A percentile compares a stretch with the other conserved stretches of the same genome.
These are phyloP conservation scores for Chlorocebus sabaeus DNA, from an alignment of 2,113 vertebrate genomes.

Conservation along the genomic window DNA sequence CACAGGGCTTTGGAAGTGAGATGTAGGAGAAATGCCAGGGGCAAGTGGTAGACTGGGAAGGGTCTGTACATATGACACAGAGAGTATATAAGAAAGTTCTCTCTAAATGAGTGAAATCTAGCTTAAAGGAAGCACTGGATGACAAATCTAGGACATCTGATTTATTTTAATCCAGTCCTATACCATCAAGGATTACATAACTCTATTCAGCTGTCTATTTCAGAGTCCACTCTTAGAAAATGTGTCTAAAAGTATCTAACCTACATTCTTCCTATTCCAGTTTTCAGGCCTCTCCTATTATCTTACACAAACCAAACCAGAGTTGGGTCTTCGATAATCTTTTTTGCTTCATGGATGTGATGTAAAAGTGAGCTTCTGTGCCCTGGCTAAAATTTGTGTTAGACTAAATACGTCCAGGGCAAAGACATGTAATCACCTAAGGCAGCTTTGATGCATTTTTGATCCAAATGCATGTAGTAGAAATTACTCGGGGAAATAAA, in stretches of 20 bases:
- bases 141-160: background rate
- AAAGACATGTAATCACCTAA: background rate
- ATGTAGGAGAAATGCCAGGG: background rate
- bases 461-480: background rate
- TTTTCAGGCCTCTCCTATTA: background rate
- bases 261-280: background rate
- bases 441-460: background rate
- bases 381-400: background rate
- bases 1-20: background rate
- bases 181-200: background rate
- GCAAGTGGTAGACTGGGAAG: background rate
- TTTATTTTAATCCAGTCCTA: constrained; percentile 34
- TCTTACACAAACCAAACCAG: constrained; percentile 6
- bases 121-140: background rate
- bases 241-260: background rate
- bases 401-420: background rate
- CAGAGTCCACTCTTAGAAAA: constrained; percentile 26
- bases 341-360: background rate
- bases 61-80: accelerated
- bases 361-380: background rate
- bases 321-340: background rate
- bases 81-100: background rate
- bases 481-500: background rate
- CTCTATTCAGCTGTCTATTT: background rate
- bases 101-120: background rate